Evolutionary conservation across 2,797 vertebrate species (phyloP).

Genomic region (Danio aesculapii): DNA sequence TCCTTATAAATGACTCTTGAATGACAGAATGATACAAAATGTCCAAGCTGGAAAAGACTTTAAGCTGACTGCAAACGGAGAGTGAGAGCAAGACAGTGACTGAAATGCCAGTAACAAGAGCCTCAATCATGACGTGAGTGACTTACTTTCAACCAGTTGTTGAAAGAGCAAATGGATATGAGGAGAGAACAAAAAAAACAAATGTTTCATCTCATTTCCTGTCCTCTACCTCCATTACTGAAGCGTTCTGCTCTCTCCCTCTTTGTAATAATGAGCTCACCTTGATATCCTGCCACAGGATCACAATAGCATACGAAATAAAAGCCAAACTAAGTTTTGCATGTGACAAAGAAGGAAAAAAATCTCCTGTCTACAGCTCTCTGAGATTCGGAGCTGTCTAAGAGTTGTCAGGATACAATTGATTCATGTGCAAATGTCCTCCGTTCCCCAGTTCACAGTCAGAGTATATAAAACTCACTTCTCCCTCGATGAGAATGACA

Average conservation of each 20-base stretch:
- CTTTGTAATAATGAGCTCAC: constrained; percentile 80
- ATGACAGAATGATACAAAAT: constrained; percentile 80
- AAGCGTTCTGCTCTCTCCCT: constrained; percentile 75
- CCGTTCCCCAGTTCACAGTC: constrained; percentile 90
- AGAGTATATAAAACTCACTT: constrained; percentile 91
- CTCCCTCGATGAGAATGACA: constrained; percentile 91
- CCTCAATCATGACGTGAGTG: constrained; percentile 81
- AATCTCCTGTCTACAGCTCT: constrained; percentile 76
- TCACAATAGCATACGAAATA: constrained; percentile 65
- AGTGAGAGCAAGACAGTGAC: constrained; percentile 81
- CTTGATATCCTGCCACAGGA: constrained; percentile 79
- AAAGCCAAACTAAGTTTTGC: constrained; percentile 75
- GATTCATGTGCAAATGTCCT: constrained; percentile 98
- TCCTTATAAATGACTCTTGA: constrained; percentile 73
- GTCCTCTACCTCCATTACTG: constrained; percentile 72
- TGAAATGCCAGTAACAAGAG: constrained; percentile 85
- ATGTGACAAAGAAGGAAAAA: constrained; percentile 65
- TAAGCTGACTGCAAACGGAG: constrained; percentile 79
- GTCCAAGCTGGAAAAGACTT: constrained; percentile 76
- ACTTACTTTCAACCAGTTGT: constrained; percentile 83
- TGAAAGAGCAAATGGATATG: constrained; percentile 77
- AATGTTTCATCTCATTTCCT: constrained; percentile 77
- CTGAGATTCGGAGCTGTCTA: constrained; percentile 86
- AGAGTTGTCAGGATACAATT: constrained; percentile 88
- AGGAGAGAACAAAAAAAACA: constrained; percentile 52